These are phyloP conservation scores for Phylloscopus trochiloides DNA, from an alignment of 2,113 vertebrate genomes.

Conservation along the genomic window DNA sequence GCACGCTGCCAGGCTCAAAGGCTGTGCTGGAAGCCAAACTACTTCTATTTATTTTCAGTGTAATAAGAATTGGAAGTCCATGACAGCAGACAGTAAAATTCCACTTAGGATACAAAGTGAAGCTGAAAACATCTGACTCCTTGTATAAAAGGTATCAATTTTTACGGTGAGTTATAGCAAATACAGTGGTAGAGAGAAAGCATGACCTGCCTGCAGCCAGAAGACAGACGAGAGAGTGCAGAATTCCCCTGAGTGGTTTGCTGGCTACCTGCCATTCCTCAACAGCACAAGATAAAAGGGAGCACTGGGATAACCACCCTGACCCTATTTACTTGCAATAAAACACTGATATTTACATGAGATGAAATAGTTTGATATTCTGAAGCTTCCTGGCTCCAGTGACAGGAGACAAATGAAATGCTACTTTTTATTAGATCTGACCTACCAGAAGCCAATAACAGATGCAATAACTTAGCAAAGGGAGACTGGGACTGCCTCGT, in stretches of 20 bases:
- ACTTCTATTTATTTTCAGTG: not conserved
- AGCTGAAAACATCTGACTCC: not conserved
- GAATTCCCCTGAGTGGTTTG: not conserved
- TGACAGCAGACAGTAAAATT: not conserved
- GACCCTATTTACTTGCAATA: not conserved
- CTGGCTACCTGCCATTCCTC: constrained; percentile 28
- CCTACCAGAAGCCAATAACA: not conserved
- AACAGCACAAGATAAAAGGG: not conserved
- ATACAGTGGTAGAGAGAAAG: not conserved
- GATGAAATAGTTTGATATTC: not conserved
- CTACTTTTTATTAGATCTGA: constrained; percentile 6
- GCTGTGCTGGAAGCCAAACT: not conserved
- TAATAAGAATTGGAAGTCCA: not conserved
- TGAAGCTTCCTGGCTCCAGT: not conserved
- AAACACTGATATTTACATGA: not conserved
- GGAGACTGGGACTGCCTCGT: not conserved
- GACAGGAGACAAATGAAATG: constrained; percentile 20
- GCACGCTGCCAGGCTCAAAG: not conserved
- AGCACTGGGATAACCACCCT: not conserved
- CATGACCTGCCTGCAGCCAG: not conserved
- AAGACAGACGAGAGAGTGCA: not conserved
- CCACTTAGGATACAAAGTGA: not conserved
- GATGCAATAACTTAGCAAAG: not conserved
- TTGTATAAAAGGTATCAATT: not conserved
- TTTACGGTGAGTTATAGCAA: not conserved